Evolutionary conservation across 1,140 invertebrate genomes (phyloP).

Genomic region (Polypedilum vanderplanki): DNA sequence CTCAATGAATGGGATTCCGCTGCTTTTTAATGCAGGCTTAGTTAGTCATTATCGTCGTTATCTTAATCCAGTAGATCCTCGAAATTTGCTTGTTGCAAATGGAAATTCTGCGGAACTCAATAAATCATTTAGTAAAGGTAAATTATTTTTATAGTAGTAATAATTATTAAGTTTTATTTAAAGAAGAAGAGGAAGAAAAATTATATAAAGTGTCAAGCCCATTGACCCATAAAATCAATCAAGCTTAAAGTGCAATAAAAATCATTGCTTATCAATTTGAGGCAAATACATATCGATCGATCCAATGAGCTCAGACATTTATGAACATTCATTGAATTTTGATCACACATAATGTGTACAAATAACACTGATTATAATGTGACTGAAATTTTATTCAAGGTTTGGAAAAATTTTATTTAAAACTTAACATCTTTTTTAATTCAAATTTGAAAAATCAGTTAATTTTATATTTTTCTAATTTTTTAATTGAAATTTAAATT

Average conservation of each 20-base stretch:
- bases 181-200: background rate
- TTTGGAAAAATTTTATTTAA: too few species aligned
- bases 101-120: background rate
- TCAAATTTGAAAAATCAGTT: too few species aligned
- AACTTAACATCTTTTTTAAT: too few species aligned
- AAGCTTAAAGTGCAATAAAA: conserved; percentile 22
- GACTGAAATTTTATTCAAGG: too few species aligned
- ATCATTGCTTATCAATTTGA: conserved; percentile 25
- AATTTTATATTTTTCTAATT: too few species aligned
- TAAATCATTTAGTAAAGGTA: conserved; percentile 22
- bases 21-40: conserved; percentile 24
- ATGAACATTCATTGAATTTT: too few species aligned
- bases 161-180: too few species aligned
- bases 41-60: conserved; percentile 28
- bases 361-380: too few species aligned
- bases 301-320: too few species aligned
- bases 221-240: conserved; percentile 21
- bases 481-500: too few species aligned
- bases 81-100: conserved; percentile 13
- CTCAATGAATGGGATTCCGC: conserved; percentile 9
- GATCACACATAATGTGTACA: too few species aligned
- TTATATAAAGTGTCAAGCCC: background rate
- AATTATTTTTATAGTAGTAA: background rate
- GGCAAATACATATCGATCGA: too few species aligned
- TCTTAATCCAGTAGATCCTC: conserved; percentile 27